Conservation (phyloP, 2,113 vertebrate species). For the Myrmecophaga tridactyla region DNA sequence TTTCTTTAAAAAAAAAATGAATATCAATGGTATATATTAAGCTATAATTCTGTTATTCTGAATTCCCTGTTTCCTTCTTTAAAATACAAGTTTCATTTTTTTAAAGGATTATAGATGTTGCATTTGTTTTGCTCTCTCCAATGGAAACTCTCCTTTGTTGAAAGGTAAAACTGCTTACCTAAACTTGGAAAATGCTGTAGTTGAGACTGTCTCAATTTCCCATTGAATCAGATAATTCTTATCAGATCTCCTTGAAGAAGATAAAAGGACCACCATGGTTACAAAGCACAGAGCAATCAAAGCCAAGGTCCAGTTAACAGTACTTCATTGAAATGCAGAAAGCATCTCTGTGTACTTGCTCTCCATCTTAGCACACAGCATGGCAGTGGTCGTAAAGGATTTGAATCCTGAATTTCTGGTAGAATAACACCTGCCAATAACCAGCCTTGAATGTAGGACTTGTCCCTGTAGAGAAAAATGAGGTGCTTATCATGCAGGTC, state of each 20-base stretch:
- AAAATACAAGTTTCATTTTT: slow-evolving; percentile 13
- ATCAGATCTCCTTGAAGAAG: slow-evolving; percentile 71
- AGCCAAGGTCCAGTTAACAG: slow-evolving; percentile 36
- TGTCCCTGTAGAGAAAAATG: slow-evolving; percentile 71
- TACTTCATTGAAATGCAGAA: slow-evolving; percentile 67
- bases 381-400: slow-evolving; percentile 61
- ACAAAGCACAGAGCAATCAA: slow-evolving; percentile 59
- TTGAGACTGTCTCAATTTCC: slow-evolving; percentile 72
- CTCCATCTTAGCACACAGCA: slow-evolving; percentile 17
- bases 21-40: not conserved
- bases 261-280: slow-evolving; percentile 64
- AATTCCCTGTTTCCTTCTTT: slow-evolving; percentile 26
- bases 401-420: slow-evolving; percentile 76
- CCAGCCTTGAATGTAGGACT: slow-evolving; percentile 58
- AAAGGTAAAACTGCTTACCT: slow-evolving; percentile 32
- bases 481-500: slow-evolving; percentile 74
- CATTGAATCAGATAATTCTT: slow-evolving; percentile 70
- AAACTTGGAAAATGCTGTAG: slow-evolving; percentile 42
- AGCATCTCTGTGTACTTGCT: not conserved
- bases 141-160: slow-evolving; percentile 34
- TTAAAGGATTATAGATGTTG: not conserved
- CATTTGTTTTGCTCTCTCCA: not conserved
- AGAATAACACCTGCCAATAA: slow-evolving; percentile 62
- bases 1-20: slow-evolving; percentile 9
- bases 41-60: not conserved